Conservation (phyloP, 1,140 invertebrate genomes). For the Ladona fulva region DNA sequence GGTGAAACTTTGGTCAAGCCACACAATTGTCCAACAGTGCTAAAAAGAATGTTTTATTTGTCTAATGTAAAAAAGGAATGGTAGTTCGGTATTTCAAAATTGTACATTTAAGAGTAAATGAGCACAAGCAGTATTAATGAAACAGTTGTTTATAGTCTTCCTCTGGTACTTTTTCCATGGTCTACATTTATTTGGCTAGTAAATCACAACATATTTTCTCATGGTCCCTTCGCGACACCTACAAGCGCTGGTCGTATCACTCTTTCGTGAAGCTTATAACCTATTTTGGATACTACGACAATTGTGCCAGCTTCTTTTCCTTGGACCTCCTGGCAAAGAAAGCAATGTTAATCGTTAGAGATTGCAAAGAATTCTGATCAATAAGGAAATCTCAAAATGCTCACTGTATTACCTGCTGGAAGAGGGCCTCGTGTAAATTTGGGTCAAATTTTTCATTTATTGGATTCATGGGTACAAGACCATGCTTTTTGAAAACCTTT, state of each 20-base stretch:
- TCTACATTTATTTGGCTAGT: no score
- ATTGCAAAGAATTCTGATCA: slow-evolving; percentile 15
- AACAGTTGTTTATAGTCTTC: no score
- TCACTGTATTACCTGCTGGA: slow-evolving; percentile 78
- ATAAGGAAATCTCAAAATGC: slow-evolving; percentile 16
- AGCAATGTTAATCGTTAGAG: no score
- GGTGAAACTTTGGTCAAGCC: no score
- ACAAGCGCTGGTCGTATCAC: slow-evolving; percentile 93
- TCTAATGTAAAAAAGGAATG: slow-evolving; percentile 9
- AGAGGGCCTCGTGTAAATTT: slow-evolving; percentile 91
- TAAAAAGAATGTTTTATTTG: no score
- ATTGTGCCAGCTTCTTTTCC: slow-evolving; percentile 77
- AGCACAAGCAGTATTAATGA: not conserved
- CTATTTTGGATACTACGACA: slow-evolving; percentile 86
- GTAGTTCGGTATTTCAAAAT: not conserved
- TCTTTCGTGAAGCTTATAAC: slow-evolving; percentile 88
- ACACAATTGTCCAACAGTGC: no score
- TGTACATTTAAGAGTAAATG: not conserved
- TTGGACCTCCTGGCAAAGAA: slow-evolving; percentile 58
- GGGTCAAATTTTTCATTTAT: slow-evolving; percentile 93
- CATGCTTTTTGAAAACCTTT: slow-evolving; percentile 83
- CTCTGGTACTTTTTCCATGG: no score
- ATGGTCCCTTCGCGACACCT: slow-evolving; percentile 69
- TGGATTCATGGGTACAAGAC: slow-evolving; percentile 75
- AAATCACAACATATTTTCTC: not conserved